phyloP scores from a whole-genome alignment of 2,888 invertebrate genomes.

The Agonopterix alstromeriana region DNA sequence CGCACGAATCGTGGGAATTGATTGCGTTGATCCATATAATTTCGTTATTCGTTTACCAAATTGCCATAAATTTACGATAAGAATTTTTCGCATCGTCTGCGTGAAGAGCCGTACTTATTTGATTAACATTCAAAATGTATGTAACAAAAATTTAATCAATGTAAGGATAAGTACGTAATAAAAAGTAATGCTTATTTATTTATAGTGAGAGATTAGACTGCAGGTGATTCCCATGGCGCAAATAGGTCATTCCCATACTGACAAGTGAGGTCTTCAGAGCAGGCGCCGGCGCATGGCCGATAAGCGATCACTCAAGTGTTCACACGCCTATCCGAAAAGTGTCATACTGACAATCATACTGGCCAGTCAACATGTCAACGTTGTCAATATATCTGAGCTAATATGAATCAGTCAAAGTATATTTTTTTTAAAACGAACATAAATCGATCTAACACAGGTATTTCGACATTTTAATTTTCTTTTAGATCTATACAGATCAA shows the following conservation, averaged over 20 bases:
- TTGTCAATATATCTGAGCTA: background rate
- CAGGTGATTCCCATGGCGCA: slow-evolving; percentile 2
- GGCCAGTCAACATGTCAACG: slow-evolving; percentile 36
- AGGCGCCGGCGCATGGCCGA: slow-evolving; percentile 24
- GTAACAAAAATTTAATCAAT: background rate
- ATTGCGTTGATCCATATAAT: slow-evolving; percentile 39
- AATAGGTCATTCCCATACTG: slow-evolving; percentile 1
- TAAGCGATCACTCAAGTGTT: slow-evolving; percentile 34
- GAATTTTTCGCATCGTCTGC: slow-evolving; percentile 2
- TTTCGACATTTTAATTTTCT: too few relatives aligned
- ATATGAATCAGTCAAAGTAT: too few relatives aligned
- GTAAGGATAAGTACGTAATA: background rate
- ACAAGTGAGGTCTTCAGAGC: slow-evolving; percentile 7
- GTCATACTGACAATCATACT: slow-evolving; percentile 28
- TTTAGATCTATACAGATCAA: too few relatives aligned
- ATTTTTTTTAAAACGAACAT: too few relatives aligned
- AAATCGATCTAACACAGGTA: too few relatives aligned
- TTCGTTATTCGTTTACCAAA: slow-evolving; percentile 8
- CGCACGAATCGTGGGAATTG: slow-evolving; percentile 55
- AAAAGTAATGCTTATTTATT: background rate
- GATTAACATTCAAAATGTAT: background rate
- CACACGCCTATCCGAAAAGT: slow-evolving; percentile 55
- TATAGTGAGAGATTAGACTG: background rate
- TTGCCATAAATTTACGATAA: slow-evolving; percentile 20
- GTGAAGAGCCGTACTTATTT: background rate